These are phyloP conservation scores for Magallana angulata DNA, from an alignment of 1,140 invertebrate species.

Conservation along the genomic window DNA sequence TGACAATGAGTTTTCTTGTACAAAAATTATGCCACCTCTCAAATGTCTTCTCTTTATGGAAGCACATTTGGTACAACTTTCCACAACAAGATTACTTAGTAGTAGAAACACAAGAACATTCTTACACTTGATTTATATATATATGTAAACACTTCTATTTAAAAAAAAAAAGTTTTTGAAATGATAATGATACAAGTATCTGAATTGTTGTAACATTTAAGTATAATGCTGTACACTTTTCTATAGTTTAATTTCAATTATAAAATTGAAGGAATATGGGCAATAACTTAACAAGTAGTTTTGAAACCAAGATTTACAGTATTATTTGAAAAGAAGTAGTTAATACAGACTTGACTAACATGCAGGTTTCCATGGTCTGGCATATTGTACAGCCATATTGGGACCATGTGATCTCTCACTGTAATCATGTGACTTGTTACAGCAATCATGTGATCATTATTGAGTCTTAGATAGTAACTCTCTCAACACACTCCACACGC, in stretches of 20 bases:
- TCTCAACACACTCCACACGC: neutral
- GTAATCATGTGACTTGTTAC: neutral
- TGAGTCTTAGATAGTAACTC: neutral
- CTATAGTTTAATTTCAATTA: neutral
- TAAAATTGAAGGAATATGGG: neutral
- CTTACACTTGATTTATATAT: too few relatives aligned
- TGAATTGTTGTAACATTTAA: too few relatives aligned
- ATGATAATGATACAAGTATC: too few relatives aligned
- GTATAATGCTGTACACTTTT: neutral
- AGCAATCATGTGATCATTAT: neutral
- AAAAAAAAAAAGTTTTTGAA: too few relatives aligned
- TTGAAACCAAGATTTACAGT: neutral
- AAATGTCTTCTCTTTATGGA: too few relatives aligned
- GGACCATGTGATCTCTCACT: neutral
- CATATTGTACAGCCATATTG: neutral
- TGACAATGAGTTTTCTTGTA: too few relatives aligned
- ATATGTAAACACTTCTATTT: too few relatives aligned
- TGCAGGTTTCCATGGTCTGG: neutral
- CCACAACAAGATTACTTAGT: too few relatives aligned
- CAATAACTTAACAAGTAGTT: neutral
- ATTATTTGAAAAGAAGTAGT: too few relatives aligned
- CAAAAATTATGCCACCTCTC: too few relatives aligned
- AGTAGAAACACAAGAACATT: too few relatives aligned
- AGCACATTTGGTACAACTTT: too few relatives aligned
- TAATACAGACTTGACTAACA: neutral